Base-by-base conservation (phyloP, 1,140 invertebrate species). In the Sycophaga agraensis region DNA sequence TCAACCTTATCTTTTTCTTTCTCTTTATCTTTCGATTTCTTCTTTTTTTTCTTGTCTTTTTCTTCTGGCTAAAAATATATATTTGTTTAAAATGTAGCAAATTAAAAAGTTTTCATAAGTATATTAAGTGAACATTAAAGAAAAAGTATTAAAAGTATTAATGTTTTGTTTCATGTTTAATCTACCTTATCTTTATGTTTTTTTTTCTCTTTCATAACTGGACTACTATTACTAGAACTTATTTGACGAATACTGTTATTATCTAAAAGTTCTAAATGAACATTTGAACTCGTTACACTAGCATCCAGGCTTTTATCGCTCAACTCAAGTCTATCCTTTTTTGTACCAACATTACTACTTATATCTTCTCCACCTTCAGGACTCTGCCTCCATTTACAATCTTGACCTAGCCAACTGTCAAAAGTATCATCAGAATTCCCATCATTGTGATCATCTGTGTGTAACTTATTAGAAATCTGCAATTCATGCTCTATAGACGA, bases 341-440 rank as follows among this genome's bases (percentile, higher is more conserved):
- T 74, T 0, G 72, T 72, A 49, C 74, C 79, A 39, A 72, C 80
- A 22, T 77, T 80, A 37, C 73, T 82, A 17, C 80, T 80, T 3
- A 82, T 74, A 69, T 87, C 86, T 71, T 86, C 85, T 14, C 85
- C 85, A 45, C 84, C 86, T 72, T 87, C 85, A 0, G 85, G 85
- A 69, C 85, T 86, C 58, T 84, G 76, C 55, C 85, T 73, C 82
- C 83, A 86, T 65, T 83, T 85, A 24, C 50, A 50, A 1, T 83
- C 82, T 3, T 74, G 69, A 24, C 76, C 74, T 14, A 85, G 73
- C 85, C 85, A 87, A 37, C 72, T 82, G 63, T 85, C 84, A 55
- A 84, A 82, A 1, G 80, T 78, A 39, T 85, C 84, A 39, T 85
- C 84, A 0, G 83, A 82, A 59, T 78, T 84, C 4, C 76, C 67